Percentiles rank a stretch among this genome's conserved stretches.
These are phyloP conservation scores for Aphelocoma coerulescens DNA, from an alignment of 2,113 vertebrate species.

Conservation along the genomic window DNA sequence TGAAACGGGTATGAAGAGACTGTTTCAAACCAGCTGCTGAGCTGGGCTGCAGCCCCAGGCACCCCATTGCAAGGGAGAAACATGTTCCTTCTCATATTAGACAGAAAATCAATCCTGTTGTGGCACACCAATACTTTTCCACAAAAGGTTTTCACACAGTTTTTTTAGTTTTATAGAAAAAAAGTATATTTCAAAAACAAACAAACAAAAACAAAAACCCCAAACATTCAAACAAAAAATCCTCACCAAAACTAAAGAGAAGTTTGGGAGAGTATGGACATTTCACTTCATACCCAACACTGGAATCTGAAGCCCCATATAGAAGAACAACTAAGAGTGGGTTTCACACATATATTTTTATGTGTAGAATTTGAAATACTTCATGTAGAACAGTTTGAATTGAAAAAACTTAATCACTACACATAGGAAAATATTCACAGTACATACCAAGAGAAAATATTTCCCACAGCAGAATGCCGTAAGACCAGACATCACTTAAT, in stretches of 20 bases:
- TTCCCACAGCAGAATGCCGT: constrained; percentile 97
- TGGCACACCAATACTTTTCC: background rate
- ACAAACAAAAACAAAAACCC: background rate
- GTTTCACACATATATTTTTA: background rate
- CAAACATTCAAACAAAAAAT: background rate
- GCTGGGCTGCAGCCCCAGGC: background rate
- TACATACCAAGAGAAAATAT: constrained; percentile 95
- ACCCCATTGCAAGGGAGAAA: background rate
- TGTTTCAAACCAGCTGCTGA: background rate
- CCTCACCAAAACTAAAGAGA: background rate
- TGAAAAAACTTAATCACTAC: background rate
- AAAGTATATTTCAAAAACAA: background rate
- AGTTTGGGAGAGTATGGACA: background rate
- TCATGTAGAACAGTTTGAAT: background rate
- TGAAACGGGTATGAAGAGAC: background rate
- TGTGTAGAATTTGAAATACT: background rate
- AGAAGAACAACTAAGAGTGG: background rate
- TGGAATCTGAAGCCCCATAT: background rate
- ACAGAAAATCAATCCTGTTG: background rate
- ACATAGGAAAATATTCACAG: background rate
- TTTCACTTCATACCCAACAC: background rate
- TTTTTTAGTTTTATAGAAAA: background rate
- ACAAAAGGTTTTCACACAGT: background rate
- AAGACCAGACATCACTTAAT: constrained; percentile 97
- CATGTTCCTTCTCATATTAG: background rate